These are phyloP conservation scores for Chrysolina americana DNA, from an alignment of 2,888 invertebrate species.

Conservation along the genomic window DNA sequence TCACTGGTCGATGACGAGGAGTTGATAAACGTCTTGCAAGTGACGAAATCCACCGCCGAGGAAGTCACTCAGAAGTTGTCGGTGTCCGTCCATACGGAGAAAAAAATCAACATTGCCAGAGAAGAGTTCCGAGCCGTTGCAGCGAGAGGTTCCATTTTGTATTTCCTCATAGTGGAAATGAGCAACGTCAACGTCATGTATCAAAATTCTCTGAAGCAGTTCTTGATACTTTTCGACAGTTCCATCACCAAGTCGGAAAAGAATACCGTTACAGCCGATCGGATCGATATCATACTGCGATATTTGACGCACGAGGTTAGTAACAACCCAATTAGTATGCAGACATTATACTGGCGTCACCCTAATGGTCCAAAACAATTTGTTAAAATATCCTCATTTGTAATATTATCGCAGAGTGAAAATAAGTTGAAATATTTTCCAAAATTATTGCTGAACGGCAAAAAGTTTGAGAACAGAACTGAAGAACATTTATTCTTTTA, in stretches of 20 bases:
- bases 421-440: no score
- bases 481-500: no score
- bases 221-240: conserved; percentile 92
- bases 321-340: neutral
- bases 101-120: conserved; percentile 92
- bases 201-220: conserved; percentile 95
- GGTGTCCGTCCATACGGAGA: conserved; percentile 93
- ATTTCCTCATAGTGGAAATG: conserved; percentile 98
- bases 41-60: conserved; percentile 87
- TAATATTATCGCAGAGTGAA: no score
- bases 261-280: conserved; percentile 86
- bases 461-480: no score
- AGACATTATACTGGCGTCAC: no score
- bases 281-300: conserved; percentile 89
- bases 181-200: conserved; percentile 97
- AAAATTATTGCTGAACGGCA: no score
- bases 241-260: conserved; percentile 93
- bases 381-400: no score
- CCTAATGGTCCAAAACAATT: no score
- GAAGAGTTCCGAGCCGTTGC: conserved; percentile 98
- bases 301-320: conserved; percentile 86
- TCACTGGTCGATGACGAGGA: conserved; percentile 97
- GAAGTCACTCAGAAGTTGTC: conserved; percentile 95
- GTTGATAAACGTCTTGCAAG: conserved; percentile 89
- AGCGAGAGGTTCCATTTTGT: conserved; percentile 92